Evolutionary conservation across 1,140 invertebrate species (phyloP), one percentile per base, ranked within the genome.

Genomic region (Bombus terrestris): DNA sequence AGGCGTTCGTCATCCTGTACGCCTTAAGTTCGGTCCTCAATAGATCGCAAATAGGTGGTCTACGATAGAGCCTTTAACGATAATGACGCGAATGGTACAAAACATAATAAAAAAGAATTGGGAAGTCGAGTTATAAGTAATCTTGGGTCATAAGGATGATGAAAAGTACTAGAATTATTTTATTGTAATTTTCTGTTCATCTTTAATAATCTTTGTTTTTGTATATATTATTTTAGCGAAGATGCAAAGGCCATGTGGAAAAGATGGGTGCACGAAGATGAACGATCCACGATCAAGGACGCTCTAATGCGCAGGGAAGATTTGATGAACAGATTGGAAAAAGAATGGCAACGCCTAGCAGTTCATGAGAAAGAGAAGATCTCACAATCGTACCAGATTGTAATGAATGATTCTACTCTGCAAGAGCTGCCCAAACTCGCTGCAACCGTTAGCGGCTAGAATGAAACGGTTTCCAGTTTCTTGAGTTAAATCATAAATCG

Each of bases 171-270:
- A 25, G 18, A 28, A 25, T 28, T 0, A 12, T 39, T 39, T 28
- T 39, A 71, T 37, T 18, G 43, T n/a, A 32, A 74, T 28, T 53
- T n/a, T 62, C 32, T 72, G 0, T 53, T 77, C 25, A 62, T 78
- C 72, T 28, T 12, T 22, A 53, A 53, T 53, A 53, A 53, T 53
- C 47, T 6, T 32, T 15, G 15, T 41, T 43, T n/a, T 43, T 15
- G 3, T 28, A n/a, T 9, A 43, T 47, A 1, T 35, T 13, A 6
- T 37, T 64, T n/a, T 64, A 94, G 94, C 47, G 93, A 95, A 59
- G 94, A 94, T 39, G 94, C 94, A 3, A 95, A 93, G 76, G 75
- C 75, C 12, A 35, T 93, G 35, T 94, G 94, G 94, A 84, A 93
- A 12, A 89, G 94, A n/a, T 94, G 94, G 93, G 88, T 92, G 1